Base-by-base conservation (phyloP, 2,113 vertebrate species). In the Gobio gobio region DNA sequence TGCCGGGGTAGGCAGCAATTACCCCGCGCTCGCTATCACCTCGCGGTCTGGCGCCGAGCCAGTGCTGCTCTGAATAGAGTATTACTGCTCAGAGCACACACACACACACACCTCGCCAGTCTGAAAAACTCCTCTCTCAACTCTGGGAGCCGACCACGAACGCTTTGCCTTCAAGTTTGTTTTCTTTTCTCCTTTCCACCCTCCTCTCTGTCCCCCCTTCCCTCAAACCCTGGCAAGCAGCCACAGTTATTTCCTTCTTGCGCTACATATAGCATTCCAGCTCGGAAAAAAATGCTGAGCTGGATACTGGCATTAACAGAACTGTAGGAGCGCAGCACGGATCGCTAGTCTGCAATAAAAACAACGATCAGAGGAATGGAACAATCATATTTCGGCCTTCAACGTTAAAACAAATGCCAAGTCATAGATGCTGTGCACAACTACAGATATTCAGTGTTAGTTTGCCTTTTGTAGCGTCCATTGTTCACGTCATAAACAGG, bases 1-100 rank as follows among this genome's bases (percentile, higher is more conserved):
- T 93, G 92, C 90, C 91, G 93, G 92, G 92, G 92, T 93, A 92
- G 87, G 88, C 89, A 91, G 92, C 94, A 93, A 93, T 94, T 94
- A 94, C 92, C 43, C 88, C 90, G 90, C 86, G 89, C 92, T 93
- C 90, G 78, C 90, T 89, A 90, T 86, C 74, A 72, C 43, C 79
- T 59, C 80, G 14, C 10, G 56, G 74, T 81, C 84, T 88, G 87
- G 84, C 87, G 13, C 3, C 0, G 18, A 73, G 76, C 85, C 82
- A 88, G 40, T 20, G 12, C 51, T 49, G 33, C 51, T 72, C 77
- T 85, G 49, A 85, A 85, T 73, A 80, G 76, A 70, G 63, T 12
- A 72, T 70, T 45, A 79, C 83, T 76, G 43, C 56, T 51, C 12
- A 58, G 54, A 20, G 24, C 33, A 8, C 84, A 5, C 64, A 80